These are phyloP conservation scores for Caradrina kadenii DNA, from an alignment of 2,888 invertebrate species.

Conservation along the genomic window DNA sequence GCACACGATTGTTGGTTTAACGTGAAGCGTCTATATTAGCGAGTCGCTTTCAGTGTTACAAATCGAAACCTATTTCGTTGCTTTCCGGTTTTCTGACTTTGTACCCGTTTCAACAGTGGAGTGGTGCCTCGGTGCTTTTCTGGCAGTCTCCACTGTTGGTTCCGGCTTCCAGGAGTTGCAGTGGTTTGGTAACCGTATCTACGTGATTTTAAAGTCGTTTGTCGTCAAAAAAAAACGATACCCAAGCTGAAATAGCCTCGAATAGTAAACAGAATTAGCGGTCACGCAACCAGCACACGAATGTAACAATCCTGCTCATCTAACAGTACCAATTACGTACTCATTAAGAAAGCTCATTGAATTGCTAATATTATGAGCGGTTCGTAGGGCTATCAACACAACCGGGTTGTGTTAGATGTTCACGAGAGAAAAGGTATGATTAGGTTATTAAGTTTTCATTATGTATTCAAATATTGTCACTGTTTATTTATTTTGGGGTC, in stretches of 20 bases:
- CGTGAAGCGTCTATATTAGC: too few relatives aligned
- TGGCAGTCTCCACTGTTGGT: too few relatives aligned
- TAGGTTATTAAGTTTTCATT: constrained; percentile 6
- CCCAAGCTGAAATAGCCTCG: background rate
- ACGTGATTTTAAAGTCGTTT: too few relatives aligned
- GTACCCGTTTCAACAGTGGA: too few relatives aligned
- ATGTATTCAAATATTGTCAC: constrained; percentile 22
- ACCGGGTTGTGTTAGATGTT: constrained; percentile 27
- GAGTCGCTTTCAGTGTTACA: too few relatives aligned
- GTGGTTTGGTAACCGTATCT: too few relatives aligned
- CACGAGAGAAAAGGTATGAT: constrained; percentile 27
- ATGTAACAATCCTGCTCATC: constrained; percentile 36
- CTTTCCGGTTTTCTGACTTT: too few relatives aligned
- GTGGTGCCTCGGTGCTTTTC: too few relatives aligned
- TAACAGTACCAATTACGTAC: constrained; percentile 74
- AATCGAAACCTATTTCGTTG: too few relatives aligned
- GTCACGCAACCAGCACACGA: constrained; percentile 27
- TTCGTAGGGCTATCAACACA: constrained; percentile 41
- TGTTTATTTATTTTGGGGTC: constrained; percentile 1
- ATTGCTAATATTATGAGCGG: constrained; percentile 68
- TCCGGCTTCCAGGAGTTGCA: too few relatives aligned
- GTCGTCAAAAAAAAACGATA: too few relatives aligned
- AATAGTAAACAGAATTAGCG: constrained; percentile 39
- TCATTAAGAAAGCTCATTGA: constrained; percentile 76
- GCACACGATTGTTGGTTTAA: too few relatives aligned